phyloP scores from a whole-genome alignment of 1,140 invertebrate genomes.

The Drosophila repleta region DNA sequence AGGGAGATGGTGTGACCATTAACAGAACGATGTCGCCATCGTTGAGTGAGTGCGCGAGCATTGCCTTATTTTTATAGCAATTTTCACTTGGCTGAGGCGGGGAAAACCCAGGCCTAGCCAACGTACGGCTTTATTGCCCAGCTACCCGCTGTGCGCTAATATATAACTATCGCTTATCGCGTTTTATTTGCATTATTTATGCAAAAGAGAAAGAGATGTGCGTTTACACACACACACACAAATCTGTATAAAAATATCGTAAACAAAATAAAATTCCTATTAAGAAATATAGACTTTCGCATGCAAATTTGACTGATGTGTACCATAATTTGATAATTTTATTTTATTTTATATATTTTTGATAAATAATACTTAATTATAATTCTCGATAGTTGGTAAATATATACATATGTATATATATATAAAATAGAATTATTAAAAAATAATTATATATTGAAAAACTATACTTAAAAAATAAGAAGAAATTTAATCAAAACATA shows the following conservation, averaged over 20 bases:
- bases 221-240: constrained; percentile 21
- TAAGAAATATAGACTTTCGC: too few relatives aligned
- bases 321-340: too few relatives aligned
- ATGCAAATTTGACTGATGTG: too few relatives aligned
- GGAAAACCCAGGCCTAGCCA: constrained; percentile 37
- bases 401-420: too few relatives aligned
- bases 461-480: too few relatives aligned
- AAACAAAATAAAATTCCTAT: background rate
- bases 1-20: constrained; percentile 66
- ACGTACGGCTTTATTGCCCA: constrained; percentile 70
- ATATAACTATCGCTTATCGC: constrained; percentile 71
- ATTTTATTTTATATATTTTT: too few relatives aligned
- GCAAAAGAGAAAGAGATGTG: constrained; percentile 59
- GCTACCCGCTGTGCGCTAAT: constrained; percentile 71
- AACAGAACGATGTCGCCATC: constrained; percentile 74
- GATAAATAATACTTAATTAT: too few relatives aligned
- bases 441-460: too few relatives aligned
- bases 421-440: too few relatives aligned
- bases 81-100: constrained; percentile 61
- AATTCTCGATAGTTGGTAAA: too few relatives aligned
- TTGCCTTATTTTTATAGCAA: constrained; percentile 74
- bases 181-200: constrained; percentile 78
- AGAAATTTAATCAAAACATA: too few relatives aligned
- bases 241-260: background rate
- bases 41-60: constrained; percentile 60